Conservation (phyloP, 2,797 vertebrate genomes). For the Hapalemur alaotrensis region DNA sequence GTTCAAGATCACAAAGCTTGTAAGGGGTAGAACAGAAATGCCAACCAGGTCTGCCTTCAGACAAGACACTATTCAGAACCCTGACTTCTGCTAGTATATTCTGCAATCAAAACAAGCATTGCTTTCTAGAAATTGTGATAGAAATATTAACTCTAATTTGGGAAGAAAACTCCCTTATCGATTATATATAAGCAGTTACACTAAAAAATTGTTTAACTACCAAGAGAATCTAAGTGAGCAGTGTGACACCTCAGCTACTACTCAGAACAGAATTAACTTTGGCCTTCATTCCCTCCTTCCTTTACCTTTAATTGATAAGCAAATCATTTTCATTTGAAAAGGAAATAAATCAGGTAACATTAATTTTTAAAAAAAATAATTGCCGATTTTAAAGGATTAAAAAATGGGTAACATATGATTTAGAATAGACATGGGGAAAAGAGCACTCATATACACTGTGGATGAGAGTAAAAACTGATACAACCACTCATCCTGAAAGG, state of each 20-base stretch:
- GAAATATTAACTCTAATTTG: neutral
- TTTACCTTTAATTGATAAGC: neutral
- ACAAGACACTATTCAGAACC: neutral
- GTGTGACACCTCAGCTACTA: neutral
- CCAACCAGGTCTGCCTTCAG: neutral
- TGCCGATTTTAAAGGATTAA: neutral
- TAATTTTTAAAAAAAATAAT: neutral
- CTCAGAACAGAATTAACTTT: neutral
- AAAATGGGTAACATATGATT: neutral
- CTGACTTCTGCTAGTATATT: neutral
- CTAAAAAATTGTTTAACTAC: neutral
- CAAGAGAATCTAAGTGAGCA: neutral
- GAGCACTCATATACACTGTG: neutral
- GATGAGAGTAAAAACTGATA: neutral
- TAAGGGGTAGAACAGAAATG: neutral
- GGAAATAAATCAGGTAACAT: neutral
- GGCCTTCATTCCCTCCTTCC: neutral
- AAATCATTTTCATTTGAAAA: constrained; percentile 4
- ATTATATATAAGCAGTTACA: neutral
- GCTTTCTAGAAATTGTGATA: neutral
- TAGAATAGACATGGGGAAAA: neutral
- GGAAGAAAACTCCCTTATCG: neutral
- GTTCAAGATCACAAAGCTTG: neutral
- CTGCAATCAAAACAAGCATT: neutral
- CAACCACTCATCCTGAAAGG: neutral